Evolutionary conservation across 2,113 vertebrate genomes (phyloP).

Genomic region (Plecotus auritus): DNA sequence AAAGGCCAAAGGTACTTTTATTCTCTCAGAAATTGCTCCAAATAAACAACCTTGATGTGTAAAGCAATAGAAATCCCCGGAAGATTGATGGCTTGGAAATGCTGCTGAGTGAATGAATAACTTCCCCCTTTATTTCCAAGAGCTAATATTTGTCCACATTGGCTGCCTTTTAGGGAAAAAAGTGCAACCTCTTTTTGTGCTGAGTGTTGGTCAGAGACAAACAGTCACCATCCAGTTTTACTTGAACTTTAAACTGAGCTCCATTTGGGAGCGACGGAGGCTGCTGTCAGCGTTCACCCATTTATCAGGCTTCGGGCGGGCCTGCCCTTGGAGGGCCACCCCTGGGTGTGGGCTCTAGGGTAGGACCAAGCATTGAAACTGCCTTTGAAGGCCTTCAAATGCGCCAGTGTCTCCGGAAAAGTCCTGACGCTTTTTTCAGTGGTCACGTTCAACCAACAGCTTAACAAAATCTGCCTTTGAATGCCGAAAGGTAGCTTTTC

Average conservation of each 20-base stretch:
- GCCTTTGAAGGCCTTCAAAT: constrained; percentile 64
- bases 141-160: constrained; percentile 87
- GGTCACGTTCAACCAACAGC: constrained; percentile 55
- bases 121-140: constrained; percentile 83
- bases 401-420: not conserved
- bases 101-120: constrained; percentile 84
- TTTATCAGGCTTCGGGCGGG: constrained; percentile 47
- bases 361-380: constrained; percentile 45
- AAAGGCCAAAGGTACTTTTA: constrained; percentile 86
- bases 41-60: constrained; percentile 87
- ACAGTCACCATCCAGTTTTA: constrained; percentile 78
- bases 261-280: constrained; percentile 60
- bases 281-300: constrained; percentile 30
- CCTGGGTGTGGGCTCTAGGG: constrained; percentile 64
- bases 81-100: constrained; percentile 85
- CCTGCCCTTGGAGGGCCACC: constrained; percentile 57
- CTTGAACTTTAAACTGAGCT: constrained; percentile 80
- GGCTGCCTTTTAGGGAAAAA: constrained; percentile 75
- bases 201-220: constrained; percentile 83
- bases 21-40: constrained; percentile 86
- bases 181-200: constrained; percentile 75
- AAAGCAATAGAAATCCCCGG: constrained; percentile 86
- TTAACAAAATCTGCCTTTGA: constrained; percentile 60
- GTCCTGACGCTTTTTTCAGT: not conserved
- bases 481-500: constrained; percentile 61